Evolutionary conservation across 1,140 invertebrate species (phyloP), one percentile per base, ranked within the genome.

Genomic region (Brachionus paranguensis): DNA sequence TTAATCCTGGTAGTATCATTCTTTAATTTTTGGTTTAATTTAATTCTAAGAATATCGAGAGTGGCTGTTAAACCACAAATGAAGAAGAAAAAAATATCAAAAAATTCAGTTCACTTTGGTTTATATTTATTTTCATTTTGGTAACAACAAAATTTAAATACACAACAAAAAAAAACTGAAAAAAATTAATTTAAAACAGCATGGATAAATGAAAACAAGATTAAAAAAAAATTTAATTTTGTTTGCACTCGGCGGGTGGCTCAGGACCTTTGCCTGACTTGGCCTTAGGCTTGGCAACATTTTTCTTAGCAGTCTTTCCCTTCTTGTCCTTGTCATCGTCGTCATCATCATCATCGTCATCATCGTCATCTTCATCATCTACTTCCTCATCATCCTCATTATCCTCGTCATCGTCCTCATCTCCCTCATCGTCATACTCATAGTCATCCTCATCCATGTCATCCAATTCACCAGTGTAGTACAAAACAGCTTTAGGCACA

Each of bases 401-500:
- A 1, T 83, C 74, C 27, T 85, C 84, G 1, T 64, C 85, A 24
- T 81, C 84, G 7, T 85, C 60, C 1, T 85, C 84, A 60, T 85
- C 84, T 4, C 84, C 87, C 72, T 88, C 88, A 78, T 89, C 88
- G 12, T 86, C 86, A 83, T 87, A 86, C 68, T 89, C 89, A 83
- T 89, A 85, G 4, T 88, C 88, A 43, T 50, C 65, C n/a, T 72
- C 81, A 50, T 76, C 83, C 24, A 76, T 55, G 47, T 78, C 83
- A 78, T 70, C 47, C 7, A 76, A 74, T 85, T 90, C 89, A 64
- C 93, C 96, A 86, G 96, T 98, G 88, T 93, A 98, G 86, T 96
- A 97, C 33, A 99, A 91, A 65, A 98, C 94, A 85, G 96, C 96
- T 88, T 94, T 92, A 20, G 95, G 96, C 86, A 98, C 93, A 86